These are phyloP conservation scores for Sarcophilus harrisii DNA, from an alignment of 2,797 vertebrate species.

Conservation along the genomic window DNA sequence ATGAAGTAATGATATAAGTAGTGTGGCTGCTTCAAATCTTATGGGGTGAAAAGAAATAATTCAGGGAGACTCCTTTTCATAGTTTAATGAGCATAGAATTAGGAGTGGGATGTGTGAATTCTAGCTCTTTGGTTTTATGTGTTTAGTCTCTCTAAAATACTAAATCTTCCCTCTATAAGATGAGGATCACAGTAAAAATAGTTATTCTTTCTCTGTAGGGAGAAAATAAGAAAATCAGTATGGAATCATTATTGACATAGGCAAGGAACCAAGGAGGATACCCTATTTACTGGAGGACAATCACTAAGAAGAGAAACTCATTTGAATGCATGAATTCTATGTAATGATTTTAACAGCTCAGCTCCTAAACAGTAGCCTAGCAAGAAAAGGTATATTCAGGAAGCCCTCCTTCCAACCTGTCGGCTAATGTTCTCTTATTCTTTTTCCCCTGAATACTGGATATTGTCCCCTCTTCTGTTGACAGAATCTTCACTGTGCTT, in stretches of 20 bases:
- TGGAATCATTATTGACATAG: not conserved
- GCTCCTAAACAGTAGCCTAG: not conserved
- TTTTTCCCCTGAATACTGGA: not conserved
- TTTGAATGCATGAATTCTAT: not conserved
- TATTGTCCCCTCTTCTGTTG: not conserved
- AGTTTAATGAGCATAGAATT: not conserved
- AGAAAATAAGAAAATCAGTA: not conserved
- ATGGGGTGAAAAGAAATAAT: conserved; percentile 5
- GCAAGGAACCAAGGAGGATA: not conserved
- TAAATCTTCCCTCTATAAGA: not conserved
- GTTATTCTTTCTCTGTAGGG: no score
- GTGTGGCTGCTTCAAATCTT: not conserved
- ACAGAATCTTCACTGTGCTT: not conserved
- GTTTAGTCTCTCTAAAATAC: not conserved
- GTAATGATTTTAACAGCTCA: not conserved
- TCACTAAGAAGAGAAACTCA: not conserved
- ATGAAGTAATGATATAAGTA: not conserved
- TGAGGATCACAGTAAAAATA: not conserved
- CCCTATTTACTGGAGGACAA: not conserved
- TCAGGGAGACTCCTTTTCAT: not conserved
- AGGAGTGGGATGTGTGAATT: not conserved
- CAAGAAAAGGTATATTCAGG: not conserved
- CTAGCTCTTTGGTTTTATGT: not conserved
- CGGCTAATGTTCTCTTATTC: not conserved
- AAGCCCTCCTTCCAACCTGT: not conserved